These are phyloP conservation scores for Ormyrus thymus DNA, from an alignment of 2,888 invertebrate genomes.

Conservation along the genomic window DNA sequence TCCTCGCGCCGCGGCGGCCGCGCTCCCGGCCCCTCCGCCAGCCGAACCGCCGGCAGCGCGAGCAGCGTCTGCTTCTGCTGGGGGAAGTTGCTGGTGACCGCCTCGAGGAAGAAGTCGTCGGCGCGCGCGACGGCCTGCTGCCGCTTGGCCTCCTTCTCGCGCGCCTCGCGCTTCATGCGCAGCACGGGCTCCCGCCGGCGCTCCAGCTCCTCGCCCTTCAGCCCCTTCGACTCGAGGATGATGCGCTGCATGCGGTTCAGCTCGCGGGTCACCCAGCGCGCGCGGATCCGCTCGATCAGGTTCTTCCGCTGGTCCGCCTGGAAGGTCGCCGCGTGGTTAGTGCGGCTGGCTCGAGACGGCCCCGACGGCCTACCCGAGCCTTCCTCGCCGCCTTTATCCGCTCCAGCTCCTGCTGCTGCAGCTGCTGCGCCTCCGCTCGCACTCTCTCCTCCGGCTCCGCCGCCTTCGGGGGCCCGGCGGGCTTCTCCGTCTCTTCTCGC, in stretches of 20 bases:
- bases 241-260: constrained; percentile 80
- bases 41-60: too few relatives aligned
- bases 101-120: constrained; percentile 81
- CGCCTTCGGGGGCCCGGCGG: constrained; percentile 78
- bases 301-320: constrained; percentile 8
- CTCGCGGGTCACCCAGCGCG: constrained; percentile 79
- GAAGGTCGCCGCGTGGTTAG: too few relatives aligned
- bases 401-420: constrained; percentile 32
- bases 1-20: too few relatives aligned
- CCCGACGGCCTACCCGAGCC: constrained; percentile 40
- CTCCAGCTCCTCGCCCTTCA: constrained; percentile 79
- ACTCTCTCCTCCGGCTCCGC: constrained; percentile 79
- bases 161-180: constrained; percentile 78
- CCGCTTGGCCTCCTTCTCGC: constrained; percentile 78
- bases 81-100: constrained; percentile 80
- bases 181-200: constrained; percentile 79
- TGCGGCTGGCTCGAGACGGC: too few relatives aligned
- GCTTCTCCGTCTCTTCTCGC: constrained; percentile 77
- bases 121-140: constrained; percentile 78
- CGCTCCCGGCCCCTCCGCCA: too few relatives aligned
- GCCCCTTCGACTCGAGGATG: constrained; percentile 80
- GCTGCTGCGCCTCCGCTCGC: constrained; percentile 77
- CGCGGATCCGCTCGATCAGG: constrained; percentile 30
- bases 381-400: constrained; percentile 4
- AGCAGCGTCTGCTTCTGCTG: constrained; percentile 69